These are phyloP conservation scores for Cristatella mucedo DNA, from an alignment of 2,888 invertebrate species.

Conservation along the genomic window DNA sequence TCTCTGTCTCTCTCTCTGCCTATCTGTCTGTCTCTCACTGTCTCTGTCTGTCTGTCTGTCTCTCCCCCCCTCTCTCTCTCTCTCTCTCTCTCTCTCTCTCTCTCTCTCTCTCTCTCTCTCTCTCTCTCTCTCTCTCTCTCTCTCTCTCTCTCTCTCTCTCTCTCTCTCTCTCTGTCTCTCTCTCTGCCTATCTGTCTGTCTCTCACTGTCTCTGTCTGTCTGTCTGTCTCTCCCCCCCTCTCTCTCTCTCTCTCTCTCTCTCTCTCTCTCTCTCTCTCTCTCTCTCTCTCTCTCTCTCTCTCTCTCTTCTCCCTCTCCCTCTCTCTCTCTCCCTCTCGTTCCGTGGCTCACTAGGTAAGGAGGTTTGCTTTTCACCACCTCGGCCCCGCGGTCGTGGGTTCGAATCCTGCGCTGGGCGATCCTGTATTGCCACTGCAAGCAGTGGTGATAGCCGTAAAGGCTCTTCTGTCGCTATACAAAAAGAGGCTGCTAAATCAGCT, in stretches of 20 bases:
- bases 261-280: too few relatives aligned
- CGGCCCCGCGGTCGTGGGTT: too few relatives aligned
- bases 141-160: slow-evolving; percentile 11
- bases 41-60: not conserved
- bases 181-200: not conserved
- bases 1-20: not conserved
- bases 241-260: too few relatives aligned
- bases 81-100: not conserved
- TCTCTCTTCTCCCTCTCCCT: not conserved
- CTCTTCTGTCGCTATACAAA: too few relatives aligned
- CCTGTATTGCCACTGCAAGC: too few relatives aligned
- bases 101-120: slow-evolving; percentile 10
- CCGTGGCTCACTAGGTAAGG: too few relatives aligned
- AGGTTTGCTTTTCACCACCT: too few relatives aligned
- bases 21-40: not conserved
- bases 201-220: not conserved
- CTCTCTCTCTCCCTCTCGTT: too few relatives aligned
- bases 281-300: not conserved
- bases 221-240: not conserved
- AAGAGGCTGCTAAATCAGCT: too few relatives aligned
- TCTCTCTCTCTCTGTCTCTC: slow-evolving; percentile 5
- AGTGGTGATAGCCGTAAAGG: too few relatives aligned
- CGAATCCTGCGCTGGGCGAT: too few relatives aligned
- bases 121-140: slow-evolving; percentile 6
- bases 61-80: not conserved